Percentiles rank a stretch among this genome's conserved stretches.
phyloP scores from a whole-genome alignment of 2,888 invertebrate species.

The Phyto melanocephala region DNA sequence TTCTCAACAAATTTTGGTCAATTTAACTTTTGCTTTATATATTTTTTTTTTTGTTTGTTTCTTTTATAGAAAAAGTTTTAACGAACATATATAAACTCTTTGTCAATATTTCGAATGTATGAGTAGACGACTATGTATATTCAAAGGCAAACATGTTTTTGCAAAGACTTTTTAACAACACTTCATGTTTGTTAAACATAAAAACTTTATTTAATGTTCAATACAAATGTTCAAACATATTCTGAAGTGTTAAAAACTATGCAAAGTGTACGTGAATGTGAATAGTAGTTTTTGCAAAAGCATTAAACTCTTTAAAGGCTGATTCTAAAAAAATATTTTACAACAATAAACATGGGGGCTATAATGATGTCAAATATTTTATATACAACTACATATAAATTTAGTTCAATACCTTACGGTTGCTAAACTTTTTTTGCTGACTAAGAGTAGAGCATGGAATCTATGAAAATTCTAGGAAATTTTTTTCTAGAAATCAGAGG shows the following conservation, averaged over 20 bases:
- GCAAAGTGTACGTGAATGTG: not conserved
- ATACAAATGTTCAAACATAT: slow-evolving; percentile 15
- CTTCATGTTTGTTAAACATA: slow-evolving; percentile 21
- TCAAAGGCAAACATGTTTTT: slow-evolving; percentile 17
- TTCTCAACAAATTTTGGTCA: slow-evolving; percentile 11
- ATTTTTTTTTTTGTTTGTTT: too few relatives aligned
- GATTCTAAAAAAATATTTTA: not conserved
- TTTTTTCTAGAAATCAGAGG: too few relatives aligned
- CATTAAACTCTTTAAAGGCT: not conserved
- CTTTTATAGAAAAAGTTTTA: not conserved
- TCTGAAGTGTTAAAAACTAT: not conserved
- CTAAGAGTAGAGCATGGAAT: too few relatives aligned
- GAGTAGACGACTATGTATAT: not conserved
- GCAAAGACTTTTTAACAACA: slow-evolving; percentile 18
- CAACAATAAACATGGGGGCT: too few relatives aligned
- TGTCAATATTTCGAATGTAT: not conserved
- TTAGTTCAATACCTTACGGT: too few relatives aligned
- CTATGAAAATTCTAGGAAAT: too few relatives aligned
- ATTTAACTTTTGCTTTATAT: not conserved
- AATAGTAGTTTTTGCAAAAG: not conserved
- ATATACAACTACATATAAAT: too few relatives aligned
- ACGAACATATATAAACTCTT: not conserved
- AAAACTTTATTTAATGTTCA: slow-evolving; percentile 37
- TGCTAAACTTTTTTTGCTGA: too few relatives aligned
- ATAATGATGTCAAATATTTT: too few relatives aligned